Base-by-base conservation (phyloP, 2,113 vertebrate species). In the Coryphaenoides rupestris region DNA sequence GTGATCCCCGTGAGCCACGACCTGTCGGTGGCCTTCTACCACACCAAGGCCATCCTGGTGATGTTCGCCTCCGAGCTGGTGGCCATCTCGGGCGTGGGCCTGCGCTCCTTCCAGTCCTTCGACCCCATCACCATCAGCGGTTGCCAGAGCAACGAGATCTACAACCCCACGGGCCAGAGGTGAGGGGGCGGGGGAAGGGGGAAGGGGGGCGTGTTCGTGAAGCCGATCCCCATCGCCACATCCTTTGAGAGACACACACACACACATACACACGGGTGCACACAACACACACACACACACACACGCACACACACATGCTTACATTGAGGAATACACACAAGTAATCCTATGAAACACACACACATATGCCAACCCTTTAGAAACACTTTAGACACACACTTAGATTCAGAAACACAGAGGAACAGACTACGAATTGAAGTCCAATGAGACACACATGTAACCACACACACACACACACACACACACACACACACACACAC, bases 21-120 rank as follows among this genome's bases (percentile, higher is more conserved):
- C 94, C 92, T 98, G 86, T 98, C 95, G 65, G 89, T 93, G 87
- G 94, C 95, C 77, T 98, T 98, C 91, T 98, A 98, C 91, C 94
- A 94, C 88, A 98, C 96, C 80, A 93, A 92, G 82, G 92, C 95
- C 33, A 94, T 98, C 70, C 89, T 93, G 75, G 92, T 98, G 83
- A 93, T 89, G 86, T 98, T 99, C 83, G 89, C 89, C 73, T 98
- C 94, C 23, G 86, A 84, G 63, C 89, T 94, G 60, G 94, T 98
- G 72, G 97, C 97, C 81, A 93, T 99, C 91, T 99, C 97, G 0
- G 97, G 97, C 67, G 92, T 99, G 75, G 97, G 94, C 86, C 88
- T 99, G 79, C 95, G 97, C 78, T 98, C 96, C 81, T 99, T 99
- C 90, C 95, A 98, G 90, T 95, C 94, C 88, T 99, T 99, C 84